A percentile compares a stretch with the other conserved stretches of the same genome.
These are phyloP conservation scores for Corbicula japonica DNA, from an alignment of 2,888 invertebrate species.

Conservation along the genomic window DNA sequence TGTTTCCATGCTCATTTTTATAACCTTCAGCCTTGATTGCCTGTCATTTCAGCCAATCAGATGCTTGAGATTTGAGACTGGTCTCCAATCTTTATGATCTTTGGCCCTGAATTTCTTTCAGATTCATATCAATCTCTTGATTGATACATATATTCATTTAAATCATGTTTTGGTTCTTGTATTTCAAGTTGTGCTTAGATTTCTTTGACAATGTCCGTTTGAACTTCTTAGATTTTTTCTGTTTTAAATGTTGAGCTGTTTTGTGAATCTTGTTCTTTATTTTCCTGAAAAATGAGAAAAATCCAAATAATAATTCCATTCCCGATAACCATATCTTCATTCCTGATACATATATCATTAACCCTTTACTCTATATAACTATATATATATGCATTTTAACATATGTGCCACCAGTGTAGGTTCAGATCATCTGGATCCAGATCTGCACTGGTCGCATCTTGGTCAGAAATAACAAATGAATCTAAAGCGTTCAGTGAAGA, in stretches of 20 bases:
- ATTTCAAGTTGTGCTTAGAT: slow-evolving; percentile 40
- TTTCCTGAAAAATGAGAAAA: slow-evolving; percentile 41
- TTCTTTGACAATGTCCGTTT: slow-evolving; percentile 51
- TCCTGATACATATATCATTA: background rate
- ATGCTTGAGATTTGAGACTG: slow-evolving; percentile 7
- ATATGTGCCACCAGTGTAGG: no score
- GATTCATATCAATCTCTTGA: background rate
- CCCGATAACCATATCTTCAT: background rate
- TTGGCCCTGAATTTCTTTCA: background rate
- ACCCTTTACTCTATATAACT: background rate
- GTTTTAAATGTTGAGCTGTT: slow-evolving; percentile 48
- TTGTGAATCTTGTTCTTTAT: slow-evolving; percentile 52
- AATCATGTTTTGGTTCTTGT: background rate
- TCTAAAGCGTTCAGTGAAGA: no score
- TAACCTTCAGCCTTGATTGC: no score
- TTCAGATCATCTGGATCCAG: no score
- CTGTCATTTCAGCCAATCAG: background rate
- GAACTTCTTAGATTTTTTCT: slow-evolving; percentile 25
- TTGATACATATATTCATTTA: background rate
- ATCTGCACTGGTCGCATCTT: no score
- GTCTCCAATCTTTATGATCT: slow-evolving; percentile 3
- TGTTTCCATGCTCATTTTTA: no score
- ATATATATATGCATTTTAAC: no score
- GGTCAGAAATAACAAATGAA: no score
- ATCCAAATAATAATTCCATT: background rate